These are phyloP conservation scores for Batillaria attramentaria DNA, from an alignment of 1,140 invertebrate genomes.

Conservation along the genomic window DNA sequence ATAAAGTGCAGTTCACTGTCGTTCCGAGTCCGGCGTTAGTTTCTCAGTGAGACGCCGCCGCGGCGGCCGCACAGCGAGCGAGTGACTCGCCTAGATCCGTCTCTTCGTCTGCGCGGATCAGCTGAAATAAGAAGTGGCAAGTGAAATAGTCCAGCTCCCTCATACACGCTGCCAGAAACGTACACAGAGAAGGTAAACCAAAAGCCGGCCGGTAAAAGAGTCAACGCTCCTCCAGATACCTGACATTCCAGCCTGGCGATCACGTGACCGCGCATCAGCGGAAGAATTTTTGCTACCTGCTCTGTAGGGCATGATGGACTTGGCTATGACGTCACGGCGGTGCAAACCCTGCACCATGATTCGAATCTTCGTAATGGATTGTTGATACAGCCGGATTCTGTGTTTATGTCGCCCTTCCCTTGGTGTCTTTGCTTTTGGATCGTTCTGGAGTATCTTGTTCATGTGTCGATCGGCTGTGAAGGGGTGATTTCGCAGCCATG, in stretches of 20 bases:
- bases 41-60: too few relatives aligned
- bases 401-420: conserved; percentile 31
- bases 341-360: conserved; percentile 27
- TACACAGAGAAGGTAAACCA: too few relatives aligned
- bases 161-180: neutral
- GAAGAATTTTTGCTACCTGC: conserved; percentile 43
- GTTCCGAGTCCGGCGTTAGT: too few relatives aligned
- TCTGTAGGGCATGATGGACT: conserved; percentile 35
- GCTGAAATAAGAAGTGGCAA: too few relatives aligned
- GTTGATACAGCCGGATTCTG: conserved; percentile 34
- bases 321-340: conserved; percentile 28
- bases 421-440: conserved; percentile 31
- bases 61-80: too few relatives aligned
- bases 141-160: neutral
- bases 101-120: too few relatives aligned
- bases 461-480: conserved; percentile 32
- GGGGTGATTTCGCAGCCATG: conserved; percentile 52
- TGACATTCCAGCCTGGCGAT: conserved; percentile 34
- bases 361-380: conserved; percentile 38
- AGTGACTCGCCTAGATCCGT: too few relatives aligned
- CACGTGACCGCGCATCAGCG: conserved; percentile 34
- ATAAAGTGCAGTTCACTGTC: too few relatives aligned
- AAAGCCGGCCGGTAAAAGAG: neutral
- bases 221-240: conserved; percentile 31
- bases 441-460: conserved; percentile 25